Evolutionary conservation across 2,797 vertebrate species (phyloP).

Genomic region (Picus viridis): DNA sequence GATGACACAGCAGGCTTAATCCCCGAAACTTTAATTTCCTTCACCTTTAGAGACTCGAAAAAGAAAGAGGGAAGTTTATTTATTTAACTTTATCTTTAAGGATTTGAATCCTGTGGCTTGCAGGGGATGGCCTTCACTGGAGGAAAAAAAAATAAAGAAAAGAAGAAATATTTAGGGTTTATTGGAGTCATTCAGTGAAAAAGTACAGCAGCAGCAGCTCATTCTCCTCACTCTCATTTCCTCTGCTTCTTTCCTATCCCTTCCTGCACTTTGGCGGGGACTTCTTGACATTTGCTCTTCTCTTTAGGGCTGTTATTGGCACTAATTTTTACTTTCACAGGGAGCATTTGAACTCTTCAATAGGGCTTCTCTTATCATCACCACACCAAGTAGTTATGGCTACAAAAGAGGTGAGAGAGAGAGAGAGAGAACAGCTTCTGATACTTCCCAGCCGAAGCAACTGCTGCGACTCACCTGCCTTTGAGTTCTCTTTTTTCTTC

Average conservation of each 20-base stretch:
- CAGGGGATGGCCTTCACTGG: constrained; percentile 20
- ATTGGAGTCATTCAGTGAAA: constrained; percentile 31
- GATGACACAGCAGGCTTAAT: constrained; percentile 34
- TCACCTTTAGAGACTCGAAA: background rate
- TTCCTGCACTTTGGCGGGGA: background rate
- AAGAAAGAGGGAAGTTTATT: constrained; percentile 10
- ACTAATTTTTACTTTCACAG: constrained; percentile 56
- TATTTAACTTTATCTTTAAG: background rate
- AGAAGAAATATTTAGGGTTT: constrained; percentile 37
- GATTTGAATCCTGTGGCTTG: constrained; percentile 20
- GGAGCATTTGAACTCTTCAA: constrained; percentile 31
- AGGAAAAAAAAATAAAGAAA: background rate
- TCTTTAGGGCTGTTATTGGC: background rate
- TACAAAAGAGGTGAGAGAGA: constrained; percentile 39
- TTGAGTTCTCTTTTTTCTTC: background rate
- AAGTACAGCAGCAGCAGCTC: constrained; percentile 11
- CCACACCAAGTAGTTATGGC: constrained; percentile 36
- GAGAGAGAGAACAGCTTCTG: background rate
- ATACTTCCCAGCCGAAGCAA: constrained; percentile 14
- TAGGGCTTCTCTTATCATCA: constrained; percentile 41
- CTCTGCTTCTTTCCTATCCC: constrained; percentile 35
- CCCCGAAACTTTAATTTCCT: constrained; percentile 53
- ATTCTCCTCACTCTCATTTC: constrained; percentile 43
- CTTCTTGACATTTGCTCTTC: constrained; percentile 34
- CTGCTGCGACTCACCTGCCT: background rate